phyloP scores from a whole-genome alignment of 2,797 vertebrate species.

The Enteromius trimaculatus region DNA sequence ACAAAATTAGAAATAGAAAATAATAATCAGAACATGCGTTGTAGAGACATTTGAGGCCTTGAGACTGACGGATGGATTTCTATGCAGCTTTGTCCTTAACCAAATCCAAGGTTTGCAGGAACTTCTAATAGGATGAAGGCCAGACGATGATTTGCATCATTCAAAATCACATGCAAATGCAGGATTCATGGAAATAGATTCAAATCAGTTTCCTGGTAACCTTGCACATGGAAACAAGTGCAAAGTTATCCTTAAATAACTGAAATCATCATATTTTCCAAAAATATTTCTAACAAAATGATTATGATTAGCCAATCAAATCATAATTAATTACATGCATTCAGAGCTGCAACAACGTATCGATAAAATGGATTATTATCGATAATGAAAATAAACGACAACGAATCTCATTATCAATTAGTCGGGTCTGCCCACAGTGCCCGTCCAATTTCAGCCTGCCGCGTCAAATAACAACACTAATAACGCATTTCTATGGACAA shows the following conservation, averaged over 20 bases:
- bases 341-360: too few relatives aligned
- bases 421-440: too few relatives aligned
- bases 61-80: not conserved
- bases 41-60: not conserved
- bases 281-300: not conserved
- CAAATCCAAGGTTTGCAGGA: conserved; percentile 8
- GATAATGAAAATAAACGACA: too few relatives aligned
- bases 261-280: not conserved
- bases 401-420: too few relatives aligned
- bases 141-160: conserved; percentile 54
- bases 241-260: conserved; percentile 15
- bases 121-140: not conserved
- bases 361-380: too few relatives aligned
- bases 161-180: conserved; percentile 58
- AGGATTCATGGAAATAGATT: conserved; percentile 46
- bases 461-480: too few relatives aligned
- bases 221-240: conserved; percentile 18
- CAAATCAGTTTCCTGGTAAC: conserved; percentile 35
- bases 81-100: conserved; percentile 17
- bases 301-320: not conserved
- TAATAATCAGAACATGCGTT: not conserved
- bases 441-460: too few relatives aligned
- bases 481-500: too few relatives aligned
- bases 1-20: not conserved
- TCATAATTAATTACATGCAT: not conserved